These are phyloP conservation scores for Premnoplex brunnescens DNA, from an alignment of 2,797 vertebrate genomes.

Conservation along the genomic window DNA sequence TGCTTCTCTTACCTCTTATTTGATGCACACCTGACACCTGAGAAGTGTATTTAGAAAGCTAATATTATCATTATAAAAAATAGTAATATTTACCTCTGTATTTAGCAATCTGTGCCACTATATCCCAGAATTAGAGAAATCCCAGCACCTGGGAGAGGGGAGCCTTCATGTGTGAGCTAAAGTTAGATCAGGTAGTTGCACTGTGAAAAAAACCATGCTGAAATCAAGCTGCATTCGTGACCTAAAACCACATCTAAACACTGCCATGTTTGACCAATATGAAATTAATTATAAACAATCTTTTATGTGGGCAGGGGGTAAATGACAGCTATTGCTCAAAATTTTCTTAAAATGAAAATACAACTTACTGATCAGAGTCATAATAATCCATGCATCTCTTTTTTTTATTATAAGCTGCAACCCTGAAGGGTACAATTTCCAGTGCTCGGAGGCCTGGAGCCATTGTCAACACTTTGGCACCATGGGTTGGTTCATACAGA, in stretches of 20 bases:
- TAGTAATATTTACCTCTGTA: neutral
- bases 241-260: neutral
- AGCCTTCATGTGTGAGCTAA: neutral
- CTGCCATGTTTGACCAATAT: neutral
- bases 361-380: constrained; percentile 89
- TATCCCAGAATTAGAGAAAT: neutral
- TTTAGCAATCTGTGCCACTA: neutral
- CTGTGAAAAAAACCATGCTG: neutral
- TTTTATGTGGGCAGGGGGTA: neutral
- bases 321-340: neutral
- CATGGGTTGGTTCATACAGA: constrained; percentile 94
- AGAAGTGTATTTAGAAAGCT: neutral
- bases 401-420: constrained; percentile 95
- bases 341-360: neutral
- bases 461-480: constrained; percentile 98
- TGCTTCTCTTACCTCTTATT: neutral
- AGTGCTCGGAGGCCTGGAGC: constrained; percentile 94
- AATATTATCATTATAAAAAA: neutral
- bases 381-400: constrained; percentile 97
- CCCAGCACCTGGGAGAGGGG: neutral
- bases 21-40: neutral
- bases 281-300: neutral
- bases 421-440: constrained; percentile 97
- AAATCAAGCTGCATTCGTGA: neutral
- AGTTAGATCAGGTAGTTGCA: neutral